Base-by-base conservation (phyloP, 1,140 invertebrate species). In the Homarus americanus region DNA sequence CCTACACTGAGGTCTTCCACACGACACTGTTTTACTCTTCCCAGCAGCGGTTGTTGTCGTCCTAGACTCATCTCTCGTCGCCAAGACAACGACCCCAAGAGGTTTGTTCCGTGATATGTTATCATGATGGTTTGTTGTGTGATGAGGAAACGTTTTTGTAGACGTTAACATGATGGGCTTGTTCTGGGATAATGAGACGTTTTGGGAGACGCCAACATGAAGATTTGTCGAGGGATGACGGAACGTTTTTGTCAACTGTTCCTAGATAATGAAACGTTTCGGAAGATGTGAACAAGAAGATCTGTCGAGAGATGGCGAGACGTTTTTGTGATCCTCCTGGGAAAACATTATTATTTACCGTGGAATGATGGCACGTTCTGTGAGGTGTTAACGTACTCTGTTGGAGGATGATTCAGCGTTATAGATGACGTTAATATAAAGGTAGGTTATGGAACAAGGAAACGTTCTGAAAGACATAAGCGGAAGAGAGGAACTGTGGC, bases 61-160 rank as follows among this genome's bases (percentile, higher is more conserved):
- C 79, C 53, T 34, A 32, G 28, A 4, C 32, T 20, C 49, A 63
- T 36, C 79, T 40, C 53, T 32, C 38, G 83, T 86, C 72, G n/a
- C 72, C 72, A 86, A 76, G 83, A 86, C 83, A 86, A 86, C 83
- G 83, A 86, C 83, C 83, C 53, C 83, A 49, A 73, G 83, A 82
- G 63, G 32, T 17, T 53, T 41, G 28, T 63, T 63, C n/a, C 32
- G 79, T 82, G 32, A 69, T 69, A 69, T 32, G 28, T 69, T 69
- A 69, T 32, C 63, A 32, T 69, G 63, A 82, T 41, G 44, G n/a
- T 82, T 36, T 82, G 28, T 58, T 82, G 32, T 63, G 79, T 10
- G 79, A 53, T 34, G 79, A 82, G 32, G 79, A 63, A 82, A 82
- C 79, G 79, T 82, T 82, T 63, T 53, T 36, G 36, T 2, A 58